Base-by-base conservation (phyloP, 2,113 vertebrate genomes). In the Embiotoca jacksoni region DNA sequence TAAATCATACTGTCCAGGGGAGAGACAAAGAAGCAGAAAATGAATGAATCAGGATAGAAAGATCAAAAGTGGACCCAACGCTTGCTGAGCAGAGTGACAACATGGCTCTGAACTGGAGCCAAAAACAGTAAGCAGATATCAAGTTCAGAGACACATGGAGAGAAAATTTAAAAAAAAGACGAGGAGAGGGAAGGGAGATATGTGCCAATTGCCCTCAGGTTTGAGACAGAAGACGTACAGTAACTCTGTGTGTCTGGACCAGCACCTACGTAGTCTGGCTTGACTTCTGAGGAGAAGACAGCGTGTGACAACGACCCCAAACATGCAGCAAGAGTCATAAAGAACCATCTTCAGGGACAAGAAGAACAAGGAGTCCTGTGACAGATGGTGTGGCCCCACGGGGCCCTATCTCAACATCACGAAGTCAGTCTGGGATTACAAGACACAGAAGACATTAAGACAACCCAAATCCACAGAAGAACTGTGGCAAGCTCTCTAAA, bases 71-170 rank as follows among this genome's bases (percentile, higher is more conserved):
- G 5, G 49, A 23, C 2, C 7, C 33, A 32, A 44, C 44, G 72
- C 11, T 36, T 13, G 11, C 14, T 13, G 47, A 61, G 52, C 41
- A 41, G 37, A 65, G 7, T 58, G 56, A 77, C 52, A 62, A 4
- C 50, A 14, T 0, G 62, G 35, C 72, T 78, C 53, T 41, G 85
- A 84, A 56, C 52, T 5, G 41, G 33, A 75, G 72, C 87, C 75
- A 82, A 60, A 23, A 78, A 82, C 76, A 50, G 88, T 87, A 35
- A 78, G 64, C 16, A 32, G 56, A 16, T 78, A 57, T 71, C 50
- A 64, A 30, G 55, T 77, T 36, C 57, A 75, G 57, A 67, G 30
- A 39, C 14, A 83, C 41, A 56, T 30, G 55, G 37, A 57, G 59
- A 53, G n/a, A n/a, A n/a, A n/a, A n/a, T n/a, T n/a, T n/a, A n/a